Conservation (phyloP, 2,113 vertebrate genomes). For the Neoarius graeffei region DNA sequence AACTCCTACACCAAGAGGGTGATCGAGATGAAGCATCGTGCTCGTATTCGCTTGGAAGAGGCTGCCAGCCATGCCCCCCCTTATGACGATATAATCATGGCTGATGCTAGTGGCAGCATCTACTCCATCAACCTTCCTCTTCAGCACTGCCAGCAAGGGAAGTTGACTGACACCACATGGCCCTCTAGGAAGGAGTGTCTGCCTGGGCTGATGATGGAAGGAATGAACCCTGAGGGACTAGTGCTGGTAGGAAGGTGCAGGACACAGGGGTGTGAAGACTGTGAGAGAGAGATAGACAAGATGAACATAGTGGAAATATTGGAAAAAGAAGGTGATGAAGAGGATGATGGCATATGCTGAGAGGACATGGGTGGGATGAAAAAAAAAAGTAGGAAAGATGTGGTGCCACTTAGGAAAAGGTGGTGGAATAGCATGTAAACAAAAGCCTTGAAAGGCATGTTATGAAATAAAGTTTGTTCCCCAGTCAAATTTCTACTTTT, state of each 20-base stretch:
- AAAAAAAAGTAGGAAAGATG: not conserved
- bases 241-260: constrained; percentile 68
- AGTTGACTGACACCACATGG: constrained; percentile 65
- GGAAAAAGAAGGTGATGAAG: constrained; percentile 58
- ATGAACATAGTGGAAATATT: constrained; percentile 59
- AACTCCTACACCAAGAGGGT: constrained; percentile 84
- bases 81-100: constrained; percentile 72
- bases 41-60: constrained; percentile 72
- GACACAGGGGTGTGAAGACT: constrained; percentile 72
- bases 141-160: constrained; percentile 69
- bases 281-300: constrained; percentile 68
- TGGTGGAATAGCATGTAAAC: not conserved
- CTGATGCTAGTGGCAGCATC: constrained; percentile 54
- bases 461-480: not conserved
- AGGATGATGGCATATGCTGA: constrained; percentile 68
- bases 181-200: constrained; percentile 61
- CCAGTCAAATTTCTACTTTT: not conserved
- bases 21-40: constrained; percentile 77
- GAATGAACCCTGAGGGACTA: constrained; percentile 55
- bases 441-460: not conserved
- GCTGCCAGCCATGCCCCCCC: constrained; percentile 65
- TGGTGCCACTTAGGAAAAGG: not conserved
- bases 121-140: constrained; percentile 76
- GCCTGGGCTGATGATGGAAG: constrained; percentile 51
- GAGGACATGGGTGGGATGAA: too few species aligned